Percentiles rank a stretch among this genome's conserved stretches.
phyloP scores from a whole-genome alignment of 1,140 invertebrate species.

The Meloidogyne chitwoodi region DNA sequence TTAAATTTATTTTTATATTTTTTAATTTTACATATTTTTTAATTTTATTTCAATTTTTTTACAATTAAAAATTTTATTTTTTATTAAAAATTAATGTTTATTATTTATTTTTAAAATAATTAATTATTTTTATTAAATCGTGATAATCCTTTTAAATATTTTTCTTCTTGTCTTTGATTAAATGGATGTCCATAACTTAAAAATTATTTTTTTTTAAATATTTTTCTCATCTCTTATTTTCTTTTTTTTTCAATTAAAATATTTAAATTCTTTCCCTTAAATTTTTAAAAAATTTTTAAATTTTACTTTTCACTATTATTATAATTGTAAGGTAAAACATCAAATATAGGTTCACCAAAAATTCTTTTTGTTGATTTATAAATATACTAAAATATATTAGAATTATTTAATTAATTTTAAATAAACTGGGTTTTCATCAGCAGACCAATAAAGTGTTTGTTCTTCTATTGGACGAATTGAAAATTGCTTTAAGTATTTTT shows the following conservation, averaged over 20 bases:
- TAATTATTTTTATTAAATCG: neutral
- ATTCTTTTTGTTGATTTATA: slow-evolving; percentile 57
- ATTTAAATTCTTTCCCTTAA: no score
- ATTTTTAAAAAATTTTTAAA: no score
- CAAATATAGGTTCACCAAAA: slow-evolving; percentile 51
- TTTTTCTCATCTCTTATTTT: no score
- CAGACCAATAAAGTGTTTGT: slow-evolving; percentile 58
- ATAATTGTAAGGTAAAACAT: slow-evolving; percentile 43
- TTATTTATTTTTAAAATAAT: no score
- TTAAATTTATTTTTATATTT: no score
- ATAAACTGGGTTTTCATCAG: slow-evolving; percentile 54
- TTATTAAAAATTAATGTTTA: no score
- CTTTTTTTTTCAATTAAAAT: no score
- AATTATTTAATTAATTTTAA: neutral
- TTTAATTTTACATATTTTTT: no score
- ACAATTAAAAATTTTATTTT: no score
- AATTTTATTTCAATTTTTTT: no score
- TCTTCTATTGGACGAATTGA: slow-evolving; percentile 55
- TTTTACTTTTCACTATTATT: neutral
- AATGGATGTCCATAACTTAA: neutral
- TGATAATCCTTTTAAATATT: neutral
- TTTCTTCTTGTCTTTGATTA: neutral
- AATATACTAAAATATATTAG: slow-evolving; percentile 37
- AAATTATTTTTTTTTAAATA: no score
- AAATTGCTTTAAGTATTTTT: slow-evolving; percentile 29